phyloP scores from a whole-genome alignment of 2,888 invertebrate species.

The Bembecia ichneumoniformis region DNA sequence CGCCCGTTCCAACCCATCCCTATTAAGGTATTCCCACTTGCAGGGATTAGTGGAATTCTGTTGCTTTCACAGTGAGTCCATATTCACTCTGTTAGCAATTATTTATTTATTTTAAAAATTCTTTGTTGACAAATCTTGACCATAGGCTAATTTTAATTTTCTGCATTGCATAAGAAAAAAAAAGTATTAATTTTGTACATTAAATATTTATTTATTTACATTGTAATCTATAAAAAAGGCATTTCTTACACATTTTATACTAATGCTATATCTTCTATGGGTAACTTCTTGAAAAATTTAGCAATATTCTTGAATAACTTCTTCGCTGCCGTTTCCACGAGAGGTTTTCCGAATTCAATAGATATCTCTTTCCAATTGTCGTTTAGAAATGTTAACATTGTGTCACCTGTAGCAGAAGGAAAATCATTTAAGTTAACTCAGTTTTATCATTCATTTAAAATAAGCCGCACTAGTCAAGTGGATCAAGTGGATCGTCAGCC shows the following conservation, averaged over 20 bases:
- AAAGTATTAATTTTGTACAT: neutral
- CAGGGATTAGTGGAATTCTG: no score
- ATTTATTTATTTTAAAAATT: no score
- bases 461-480: no score
- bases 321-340: slow-evolving; percentile 33
- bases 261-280: slow-evolving; percentile 39
- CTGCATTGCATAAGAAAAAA: neutral
- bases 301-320: slow-evolving; percentile 31
- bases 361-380: slow-evolving; percentile 49
- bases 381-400: slow-evolving; percentile 41
- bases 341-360: slow-evolving; percentile 42
- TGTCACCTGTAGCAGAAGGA: slow-evolving; percentile 31
- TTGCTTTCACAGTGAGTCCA: no score
- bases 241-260: neutral
- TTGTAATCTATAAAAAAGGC: neutral
- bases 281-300: slow-evolving; percentile 24
- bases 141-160: no score
- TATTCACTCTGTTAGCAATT: no score
- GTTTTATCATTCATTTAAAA: neutral
- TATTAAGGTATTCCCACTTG: no score
- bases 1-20: no score
- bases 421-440: neutral
- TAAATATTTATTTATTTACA: neutral
- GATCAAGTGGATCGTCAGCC: no score
- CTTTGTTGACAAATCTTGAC: no score